Base-by-base conservation (phyloP, 2,888 invertebrate species). In the Drosophila greeni region DNA sequence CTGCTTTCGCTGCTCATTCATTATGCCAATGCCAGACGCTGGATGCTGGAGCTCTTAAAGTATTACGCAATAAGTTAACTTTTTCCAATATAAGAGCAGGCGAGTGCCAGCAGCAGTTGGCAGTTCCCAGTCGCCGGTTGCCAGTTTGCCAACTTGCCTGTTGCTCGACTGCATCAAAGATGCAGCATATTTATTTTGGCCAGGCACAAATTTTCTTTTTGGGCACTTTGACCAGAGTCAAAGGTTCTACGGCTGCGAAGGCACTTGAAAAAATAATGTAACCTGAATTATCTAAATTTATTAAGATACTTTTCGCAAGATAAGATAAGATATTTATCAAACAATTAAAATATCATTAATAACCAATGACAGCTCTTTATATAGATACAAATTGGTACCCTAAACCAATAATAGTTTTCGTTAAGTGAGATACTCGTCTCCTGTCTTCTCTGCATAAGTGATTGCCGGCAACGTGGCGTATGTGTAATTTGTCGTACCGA, bases 41-140 rank as follows among this genome's bases (percentile, higher is more conserved):
- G 66, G 71, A 51, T 57, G 34, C 2, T 3, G 18, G 12, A 69
- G 75, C 71, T 72, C 82, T 79, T 64, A 84, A 79, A 79, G 84
- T 73, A 79, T 81, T 81, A 81, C 79, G 84, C 80, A 72, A 84
- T 82, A 82, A 84, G 84, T 79, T 76, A 81, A 74, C 73, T 76
- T 72, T 81, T 70, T 66, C 59, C 68, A 67, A 67, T 67, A 66
- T 66, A 51, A 45, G 36, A 49, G 48, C 49, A 16, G 33, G 33
- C 29, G 18, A 66, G 57, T 43, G 43, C 57, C 57, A 66, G 49
- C 48, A 33, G 43, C 64, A 53, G 36, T 20, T 31, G 37, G 31
- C 48, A 54, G 64, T 37, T 43, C 45, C 34, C 48, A 26, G 43
- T 42, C n/a, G 42, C 42, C 42, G 39, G 64, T 37, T 26, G 53